Evolutionary conservation across 2,797 vertebrate species (phyloP), one percentile per base, ranked within the genome.

Genomic region (Typhlichthys eigenmanni): DNA sequence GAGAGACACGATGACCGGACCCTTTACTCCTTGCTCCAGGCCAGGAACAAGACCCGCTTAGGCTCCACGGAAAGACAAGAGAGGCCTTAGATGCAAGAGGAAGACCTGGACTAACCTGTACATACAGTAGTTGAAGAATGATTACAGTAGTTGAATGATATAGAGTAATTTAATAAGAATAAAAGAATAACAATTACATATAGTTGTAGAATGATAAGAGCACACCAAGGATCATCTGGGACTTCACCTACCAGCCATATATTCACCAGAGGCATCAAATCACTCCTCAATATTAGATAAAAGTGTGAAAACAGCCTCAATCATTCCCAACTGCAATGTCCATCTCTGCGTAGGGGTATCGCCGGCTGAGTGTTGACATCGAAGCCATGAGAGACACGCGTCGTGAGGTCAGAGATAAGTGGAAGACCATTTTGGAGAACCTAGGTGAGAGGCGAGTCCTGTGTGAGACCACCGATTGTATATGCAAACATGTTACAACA

Each of bases 291-390:
- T n/a, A n/a, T n/a, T n/a, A n/a, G n/a, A n/a, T n/a, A n/a, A n/a
- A n/a, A 34, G 2, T 34, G 4, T 34, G 32, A 34, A 34, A 4
- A 50, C 14, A 13, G 3, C n/a, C 16, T 32, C 11, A 60, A 2
- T 5, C 55, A 0, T 5, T 19, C 19, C 19, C 19, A 19, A 19
- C 19, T 19, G 19, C 19, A 19, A 19, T 19, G 19, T 19, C 19
- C 19, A 19, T 19, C 45, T 66, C 9, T 60, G 55, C 70, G 17
- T 0, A 94, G 94, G 93, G 91, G 1, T 93, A 92, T 73, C 90
- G 93, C 3, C 88, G 93, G 13, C 71, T 94, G 67, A 93, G 94
- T 50, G 87, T 94, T 13, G 93, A 93, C 83, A 94, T 95, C 1
- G 90, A 93, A 59, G 92, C 92, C 71, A 91, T 92, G 85, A 91